Conservation (phyloP, 2,797 vertebrate genomes). For the Pipistrellus pygmaeus region DNA sequence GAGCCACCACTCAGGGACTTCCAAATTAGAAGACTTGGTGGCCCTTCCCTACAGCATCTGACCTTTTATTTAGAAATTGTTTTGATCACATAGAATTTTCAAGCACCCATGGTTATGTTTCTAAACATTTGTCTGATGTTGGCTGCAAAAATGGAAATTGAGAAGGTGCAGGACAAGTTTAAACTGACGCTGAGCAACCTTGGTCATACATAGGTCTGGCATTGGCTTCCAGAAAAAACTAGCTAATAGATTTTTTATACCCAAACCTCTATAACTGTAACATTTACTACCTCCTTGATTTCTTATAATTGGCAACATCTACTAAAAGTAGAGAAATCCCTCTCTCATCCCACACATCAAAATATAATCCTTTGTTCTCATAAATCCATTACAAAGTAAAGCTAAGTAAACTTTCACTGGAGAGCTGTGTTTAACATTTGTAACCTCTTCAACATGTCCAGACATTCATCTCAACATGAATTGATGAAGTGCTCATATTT, state of each 20-base stretch:
- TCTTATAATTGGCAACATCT: background rate
- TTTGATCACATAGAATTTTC: slow-evolving; percentile 2
- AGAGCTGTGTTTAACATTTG: background rate
- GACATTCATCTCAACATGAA: background rate
- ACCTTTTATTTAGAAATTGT: background rate
- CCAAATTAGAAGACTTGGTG: background rate
- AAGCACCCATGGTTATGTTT: background rate
- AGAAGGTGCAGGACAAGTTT: background rate
- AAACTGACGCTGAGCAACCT: background rate
- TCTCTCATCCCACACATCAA: background rate
- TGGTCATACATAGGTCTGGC: background rate
- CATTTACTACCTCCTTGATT: background rate
- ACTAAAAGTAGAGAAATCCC: background rate
- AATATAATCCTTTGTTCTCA: background rate
- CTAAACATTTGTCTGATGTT: background rate
- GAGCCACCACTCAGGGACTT: background rate
- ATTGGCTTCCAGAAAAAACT: background rate
- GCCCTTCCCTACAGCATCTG: background rate
- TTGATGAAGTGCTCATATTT: background rate
- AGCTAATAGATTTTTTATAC: background rate
- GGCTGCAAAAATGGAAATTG: background rate
- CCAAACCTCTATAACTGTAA: background rate
- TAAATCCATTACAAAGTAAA: background rate
- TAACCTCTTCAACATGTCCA: background rate
- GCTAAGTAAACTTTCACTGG: background rate